Evolutionary conservation across 1,140 invertebrate genomes (phyloP), one percentile per base, ranked within the genome.

Genomic region (Coptotermes formosanus): DNA sequence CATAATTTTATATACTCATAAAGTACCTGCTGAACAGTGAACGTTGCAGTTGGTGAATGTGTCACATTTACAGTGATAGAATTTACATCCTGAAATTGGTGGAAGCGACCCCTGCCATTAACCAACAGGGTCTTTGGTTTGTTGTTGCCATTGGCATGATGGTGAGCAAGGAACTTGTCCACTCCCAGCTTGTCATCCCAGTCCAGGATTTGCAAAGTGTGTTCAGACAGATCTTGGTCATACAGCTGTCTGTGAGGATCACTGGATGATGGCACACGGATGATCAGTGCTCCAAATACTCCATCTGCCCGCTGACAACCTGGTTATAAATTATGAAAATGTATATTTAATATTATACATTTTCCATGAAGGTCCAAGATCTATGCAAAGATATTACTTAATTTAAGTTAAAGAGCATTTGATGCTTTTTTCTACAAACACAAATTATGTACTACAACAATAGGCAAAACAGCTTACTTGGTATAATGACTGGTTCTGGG

Each of bases 281-380:
- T 93, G 38, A 97, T 94, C 30, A 97, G 90, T 0, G 95, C 91
- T 0, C 97, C 97, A 86, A 95, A 96, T 1, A 95, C 93, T 0
- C 97, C 97, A 88, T 98, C 97, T 14, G 95, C 94, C 43, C 96
- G 90, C 91, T 97, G 97, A 90, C 96, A 93, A 25, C 96, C 96
- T 90, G 91, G 32, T 85, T 21, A 82, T 19, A 55, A 55, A 21
- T 55, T 55, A 21, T 19, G 21, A 55, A 55, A 48, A 12, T 7
- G 1, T 12, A 48, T 12, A 2, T 48, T 48, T 48, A 6, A 48
- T n/a, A n/a, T n/a, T n/a, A n/a, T n/a, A n/a, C n/a, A n/a, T n/a
- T n/a, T n/a, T n/a, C n/a, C n/a, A n/a, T n/a, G n/a, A n/a, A n/a
- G n/a, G 45, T 48, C 14, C 45, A 9, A 48, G 45, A 48, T 48